Evolutionary conservation across 37 sponge, comb jelly and placozoan genomes (phyloP).

Genomic region (Aplysina aerophoba): DNA sequence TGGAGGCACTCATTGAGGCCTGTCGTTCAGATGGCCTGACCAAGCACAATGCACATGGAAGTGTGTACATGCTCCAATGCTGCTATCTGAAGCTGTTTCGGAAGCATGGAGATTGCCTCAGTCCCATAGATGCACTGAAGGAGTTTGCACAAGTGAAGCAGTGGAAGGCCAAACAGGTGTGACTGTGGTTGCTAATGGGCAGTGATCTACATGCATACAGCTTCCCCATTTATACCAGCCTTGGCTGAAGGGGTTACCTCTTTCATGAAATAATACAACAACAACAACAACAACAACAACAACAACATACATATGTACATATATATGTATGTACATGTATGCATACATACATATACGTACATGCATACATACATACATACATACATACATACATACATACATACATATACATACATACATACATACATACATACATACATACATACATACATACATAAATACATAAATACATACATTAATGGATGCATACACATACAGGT

Average conservation of each 20-base stretch:
- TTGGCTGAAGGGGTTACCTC: too few species aligned
- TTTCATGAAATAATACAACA: too few species aligned
- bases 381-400: not conserved
- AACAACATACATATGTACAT: not conserved
- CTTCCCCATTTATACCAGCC: too few species aligned
- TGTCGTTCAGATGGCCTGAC: not conserved
- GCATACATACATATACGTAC: not conserved
- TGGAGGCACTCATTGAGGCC: slow-evolving; percentile 3
- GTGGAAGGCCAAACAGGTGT: slow-evolving; percentile 59
- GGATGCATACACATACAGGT: not conserved
- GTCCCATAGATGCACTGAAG: slow-evolving; percentile 29
- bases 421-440: not conserved
- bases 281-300: too few species aligned
- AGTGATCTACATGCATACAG: too few species aligned
- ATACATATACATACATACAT: not conserved
- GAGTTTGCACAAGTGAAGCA: slow-evolving; percentile 18
- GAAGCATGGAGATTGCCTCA: not conserved
- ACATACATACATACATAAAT: not conserved
- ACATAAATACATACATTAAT: not conserved
- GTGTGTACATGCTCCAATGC: slow-evolving; percentile 41
- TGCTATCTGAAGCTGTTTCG: slow-evolving; percentile 39
- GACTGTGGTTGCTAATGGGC: too few species aligned
- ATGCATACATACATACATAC: not conserved
- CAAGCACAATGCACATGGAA: not conserved
- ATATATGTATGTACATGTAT: not conserved